Evolutionary conservation across 2,113 vertebrate genomes (phyloP), one percentile per base, ranked within the genome.

Genomic region (Pachyramphus minor): DNA sequence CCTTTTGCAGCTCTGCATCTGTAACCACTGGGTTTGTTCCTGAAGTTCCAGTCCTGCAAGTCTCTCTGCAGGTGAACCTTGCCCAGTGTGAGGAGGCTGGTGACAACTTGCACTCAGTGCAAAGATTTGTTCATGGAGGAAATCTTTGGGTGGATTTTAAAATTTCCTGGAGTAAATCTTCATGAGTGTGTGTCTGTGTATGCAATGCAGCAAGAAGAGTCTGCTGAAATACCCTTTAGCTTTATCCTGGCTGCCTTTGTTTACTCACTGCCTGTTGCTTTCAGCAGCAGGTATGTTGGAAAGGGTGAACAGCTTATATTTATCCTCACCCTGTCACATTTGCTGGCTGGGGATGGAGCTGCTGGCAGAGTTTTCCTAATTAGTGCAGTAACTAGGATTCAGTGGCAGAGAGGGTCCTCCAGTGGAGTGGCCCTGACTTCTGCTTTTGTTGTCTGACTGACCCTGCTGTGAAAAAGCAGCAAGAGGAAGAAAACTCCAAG

Each of bases 31-130:
- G 25, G 41, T 62, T 20, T 56, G 80, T 62, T 94, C 92, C 85
- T 74, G 90, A 73, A 53, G 53, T 88, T 92, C 92, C 68, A 5
- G 90, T 94, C 92, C 77, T 93, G 87, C 93, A 68, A 78, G 92
- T 94, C 76, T 63, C 27, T 44, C 44, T 79, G 75, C 63, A 83
- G 80, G 52, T 87, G 77, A 89, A 22, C 91, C 77, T 27, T 89
- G 89, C 89, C 77, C 66, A 11, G 23, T 30, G 1, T 42, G 47
- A 60, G 71, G 27, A 92, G 42, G 47, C 73, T 87, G 81, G 39
- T 75, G 81, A 55, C 84, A 33, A 18, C 77, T 81, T 41, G 44
- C 25, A 12, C 39, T 89, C 44, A 18, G 39, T 39, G 49, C 28
- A 53, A 5, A 77, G 52, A 39, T 94, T 67, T 89, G 30, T 53